phyloP scores from a whole-genome alignment of 2,888 invertebrate genomes.

The Caenorhabditis sp. region DNA sequence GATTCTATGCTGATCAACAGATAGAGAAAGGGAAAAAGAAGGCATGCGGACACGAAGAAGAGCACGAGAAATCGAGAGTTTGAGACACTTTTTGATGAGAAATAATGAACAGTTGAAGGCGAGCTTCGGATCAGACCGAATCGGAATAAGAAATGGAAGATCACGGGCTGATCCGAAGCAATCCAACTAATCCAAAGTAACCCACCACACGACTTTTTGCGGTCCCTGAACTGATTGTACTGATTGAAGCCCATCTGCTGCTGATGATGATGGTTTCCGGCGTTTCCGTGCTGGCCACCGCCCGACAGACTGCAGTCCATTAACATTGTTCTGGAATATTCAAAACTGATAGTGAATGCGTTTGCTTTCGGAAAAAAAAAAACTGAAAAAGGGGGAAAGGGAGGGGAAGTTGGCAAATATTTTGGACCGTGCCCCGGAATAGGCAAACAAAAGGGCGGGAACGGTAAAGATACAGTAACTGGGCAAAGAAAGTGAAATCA shows the following conservation, averaged over 20 bases:
- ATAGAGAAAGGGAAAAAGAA: constrained; percentile 9
- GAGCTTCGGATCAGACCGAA: too few relatives aligned
- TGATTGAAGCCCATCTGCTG: constrained; percentile 11
- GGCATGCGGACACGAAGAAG: constrained; percentile 1
- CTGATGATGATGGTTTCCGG: constrained; percentile 7
- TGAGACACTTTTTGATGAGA: background rate
- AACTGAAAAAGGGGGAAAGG: background rate
- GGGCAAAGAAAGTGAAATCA: too few relatives aligned
- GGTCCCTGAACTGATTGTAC: constrained; percentile 32
- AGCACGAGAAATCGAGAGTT: too few relatives aligned
- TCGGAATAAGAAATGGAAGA: too few relatives aligned
- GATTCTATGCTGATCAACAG: constrained; percentile 4
- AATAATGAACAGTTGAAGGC: too few relatives aligned
- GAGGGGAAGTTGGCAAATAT: too few relatives aligned
- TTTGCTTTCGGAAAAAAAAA: background rate
- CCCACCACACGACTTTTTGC: constrained; percentile 54
- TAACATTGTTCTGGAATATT: constrained; percentile 30
- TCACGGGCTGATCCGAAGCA: too few relatives aligned
- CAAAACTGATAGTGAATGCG: too few relatives aligned
- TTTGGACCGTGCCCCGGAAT: too few relatives aligned
- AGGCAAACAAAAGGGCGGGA: too few relatives aligned
- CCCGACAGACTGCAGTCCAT: constrained; percentile 44
- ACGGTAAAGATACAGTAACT: too few relatives aligned
- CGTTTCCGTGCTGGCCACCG: background rate
- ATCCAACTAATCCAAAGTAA: too few relatives aligned